These are phyloP conservation scores for Chelonus insularis DNA, from an alignment of 1,140 invertebrate species.

Conservation along the genomic window DNA sequence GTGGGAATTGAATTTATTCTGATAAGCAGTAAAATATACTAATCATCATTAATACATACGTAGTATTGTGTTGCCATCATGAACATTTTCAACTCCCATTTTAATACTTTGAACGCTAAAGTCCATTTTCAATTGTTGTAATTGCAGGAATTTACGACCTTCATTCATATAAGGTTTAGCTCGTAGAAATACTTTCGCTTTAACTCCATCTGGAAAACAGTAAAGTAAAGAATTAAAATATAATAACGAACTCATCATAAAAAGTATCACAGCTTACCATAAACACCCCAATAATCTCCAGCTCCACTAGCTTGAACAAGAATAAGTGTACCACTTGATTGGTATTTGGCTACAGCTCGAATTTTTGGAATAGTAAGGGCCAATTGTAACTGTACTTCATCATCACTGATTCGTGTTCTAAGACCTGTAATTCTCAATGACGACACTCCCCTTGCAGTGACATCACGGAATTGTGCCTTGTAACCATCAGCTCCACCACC, in stretches of 20 bases:
- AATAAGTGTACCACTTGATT: slow-evolving; percentile 76
- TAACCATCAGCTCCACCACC: slow-evolving; percentile 78
- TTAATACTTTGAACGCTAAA: slow-evolving; percentile 77
- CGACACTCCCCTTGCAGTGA: slow-evolving; percentile 77
- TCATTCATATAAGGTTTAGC: slow-evolving; percentile 65
- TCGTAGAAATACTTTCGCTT: slow-evolving; percentile 79
- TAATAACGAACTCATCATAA: no score
- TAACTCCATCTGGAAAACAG: slow-evolving; percentile 70
- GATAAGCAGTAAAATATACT: no score
- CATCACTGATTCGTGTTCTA: slow-evolving; percentile 60
- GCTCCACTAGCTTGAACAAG: slow-evolving; percentile 78
- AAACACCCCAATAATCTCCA: slow-evolving; percentile 85
- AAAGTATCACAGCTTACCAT: no score
- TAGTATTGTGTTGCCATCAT: slow-evolving; percentile 75
- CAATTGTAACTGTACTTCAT: slow-evolving; percentile 77
- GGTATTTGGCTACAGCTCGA: slow-evolving; percentile 72
- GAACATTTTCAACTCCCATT: slow-evolving; percentile 82
- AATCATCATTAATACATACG: slow-evolving; percentile 63
- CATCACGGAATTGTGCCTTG: slow-evolving; percentile 74
- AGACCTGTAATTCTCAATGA: slow-evolving; percentile 75
- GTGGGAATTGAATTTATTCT: no score
- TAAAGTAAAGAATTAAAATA: no score
- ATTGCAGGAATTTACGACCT: slow-evolving; percentile 66
- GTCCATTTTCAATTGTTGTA: slow-evolving; percentile 79
- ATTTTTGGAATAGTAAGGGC: slow-evolving; percentile 77